phyloP scores from a whole-genome alignment of 2,888 invertebrate genomes.

The Drosophila macrospina region DNA sequence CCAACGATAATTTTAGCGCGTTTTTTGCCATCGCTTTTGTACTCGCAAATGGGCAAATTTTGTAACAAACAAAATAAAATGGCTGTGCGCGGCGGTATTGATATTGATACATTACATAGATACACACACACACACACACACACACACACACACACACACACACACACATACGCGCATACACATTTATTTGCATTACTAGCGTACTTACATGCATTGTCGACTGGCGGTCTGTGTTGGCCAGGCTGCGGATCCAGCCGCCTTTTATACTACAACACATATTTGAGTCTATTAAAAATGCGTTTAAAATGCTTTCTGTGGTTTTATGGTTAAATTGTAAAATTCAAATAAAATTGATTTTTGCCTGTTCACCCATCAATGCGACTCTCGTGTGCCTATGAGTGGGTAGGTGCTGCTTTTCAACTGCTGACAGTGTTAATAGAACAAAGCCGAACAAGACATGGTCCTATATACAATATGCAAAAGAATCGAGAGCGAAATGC shows the following conservation, averaged over 20 bases:
- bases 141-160: background rate
- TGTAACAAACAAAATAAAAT: slow-evolving; percentile 78
- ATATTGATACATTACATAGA: slow-evolving; percentile 56
- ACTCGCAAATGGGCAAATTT: slow-evolving; percentile 77
- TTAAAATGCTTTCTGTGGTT: slow-evolving; percentile 80
- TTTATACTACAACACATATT: slow-evolving; percentile 78
- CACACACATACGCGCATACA: background rate
- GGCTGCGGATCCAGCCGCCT: slow-evolving; percentile 31
- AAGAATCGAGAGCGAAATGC: no score
- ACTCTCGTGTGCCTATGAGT: background rate
- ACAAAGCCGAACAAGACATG: no score
- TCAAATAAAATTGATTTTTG: slow-evolving; percentile 81
- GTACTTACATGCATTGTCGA: slow-evolving; percentile 1
- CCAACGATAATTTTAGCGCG: slow-evolving; percentile 74
- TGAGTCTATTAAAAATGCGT: slow-evolving; percentile 84
- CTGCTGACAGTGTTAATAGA: background rate
- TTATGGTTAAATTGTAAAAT: slow-evolving; percentile 81
- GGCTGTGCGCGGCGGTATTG: slow-evolving; percentile 51
- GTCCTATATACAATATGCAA: no score
- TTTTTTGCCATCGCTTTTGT: slow-evolving; percentile 65
- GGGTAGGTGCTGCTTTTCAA: background rate
- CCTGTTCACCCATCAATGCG: slow-evolving; percentile 18
- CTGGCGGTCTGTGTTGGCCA: slow-evolving; percentile 10
- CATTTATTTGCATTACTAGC: background rate
- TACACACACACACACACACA: slow-evolving; percentile 22